phyloP scores from a whole-genome alignment of 2,113 vertebrate genomes.

The Nothobranchius furzeri region DNA sequence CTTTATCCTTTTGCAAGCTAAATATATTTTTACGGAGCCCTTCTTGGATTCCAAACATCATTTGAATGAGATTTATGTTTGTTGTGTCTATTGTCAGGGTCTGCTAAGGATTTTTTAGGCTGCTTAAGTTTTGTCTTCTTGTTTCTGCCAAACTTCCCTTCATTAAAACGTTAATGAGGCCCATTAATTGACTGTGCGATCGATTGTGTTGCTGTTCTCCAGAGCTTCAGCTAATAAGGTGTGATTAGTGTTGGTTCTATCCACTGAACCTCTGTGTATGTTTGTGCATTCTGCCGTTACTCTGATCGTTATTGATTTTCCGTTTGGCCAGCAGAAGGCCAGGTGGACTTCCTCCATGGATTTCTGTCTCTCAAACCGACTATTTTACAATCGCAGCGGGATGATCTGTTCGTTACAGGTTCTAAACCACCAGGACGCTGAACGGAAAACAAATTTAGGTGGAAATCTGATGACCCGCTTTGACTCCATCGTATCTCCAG shows the following conservation, averaged over 20 bases:
- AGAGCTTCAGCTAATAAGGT: slow-evolving; percentile 57
- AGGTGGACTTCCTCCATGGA: slow-evolving; percentile 46
- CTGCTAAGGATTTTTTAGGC: not conserved
- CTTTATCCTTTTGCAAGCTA: not conserved
- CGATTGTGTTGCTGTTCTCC: slow-evolving; percentile 60
- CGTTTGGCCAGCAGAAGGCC: slow-evolving; percentile 42
- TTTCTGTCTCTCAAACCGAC: slow-evolving; percentile 53
- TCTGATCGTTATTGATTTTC: slow-evolving; percentile 64
- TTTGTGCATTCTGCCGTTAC: slow-evolving; percentile 51
- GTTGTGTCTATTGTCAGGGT: no score
- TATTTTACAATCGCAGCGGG: slow-evolving; percentile 43
- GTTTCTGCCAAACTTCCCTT: slow-evolving; percentile 64
- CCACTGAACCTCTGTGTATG: slow-evolving; percentile 35
- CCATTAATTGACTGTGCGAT: slow-evolving; percentile 65
- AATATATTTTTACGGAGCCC: no score
- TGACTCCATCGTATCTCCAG: not conserved
- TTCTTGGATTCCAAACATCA: no score
- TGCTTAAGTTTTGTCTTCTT: slow-evolving; percentile 10
- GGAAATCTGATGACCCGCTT: not conserved
- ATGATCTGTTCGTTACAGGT: not conserved
- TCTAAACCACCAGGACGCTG: not conserved
- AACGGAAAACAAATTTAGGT: not conserved
- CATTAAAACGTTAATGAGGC: slow-evolving; percentile 75
- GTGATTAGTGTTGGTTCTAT: slow-evolving; percentile 70
- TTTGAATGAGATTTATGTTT: no score